Base-by-base conservation (phyloP, 2,888 invertebrate genomes). In the Ptychoptera contaminata region DNA sequence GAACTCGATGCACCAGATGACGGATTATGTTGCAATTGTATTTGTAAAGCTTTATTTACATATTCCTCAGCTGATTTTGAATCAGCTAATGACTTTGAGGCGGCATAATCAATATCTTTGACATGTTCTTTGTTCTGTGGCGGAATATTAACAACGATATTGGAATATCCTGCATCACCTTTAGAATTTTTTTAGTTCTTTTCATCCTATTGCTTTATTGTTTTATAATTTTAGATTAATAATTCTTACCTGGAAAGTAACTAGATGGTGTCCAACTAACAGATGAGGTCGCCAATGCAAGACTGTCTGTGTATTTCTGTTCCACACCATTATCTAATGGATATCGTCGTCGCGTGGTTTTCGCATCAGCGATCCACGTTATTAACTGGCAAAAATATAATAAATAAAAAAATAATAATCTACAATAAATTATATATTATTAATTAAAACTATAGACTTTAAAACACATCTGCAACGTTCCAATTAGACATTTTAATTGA, bases 41-140 rank as follows among this genome's bases (percentile, higher is more conserved):
- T 46, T 48, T 62, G 56, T 52, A 65, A 57, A 40, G 65, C 65
- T 46, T 63, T 63, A 12, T 56, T 57, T 45, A 65, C 65, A 48
- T 65, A 65, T 46, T 65, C 63, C 16, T 60, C 62, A 2, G 65
- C 65, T 9, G 64, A 58, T 47, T 58, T 56, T 2, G 59, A 53
- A 23, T 63, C 60, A 5, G 48, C 38, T 14, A 50, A 36, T 11
- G 43, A 37, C 15, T 45, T 36, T 5, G n/a, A 6, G 11, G 34
- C n/a, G 16, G 11, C 15, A 10, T 9, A 11, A 42, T 42, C 42
- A 14, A 11, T 23, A 3, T 8, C 8, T n/a, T 42, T 34, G n/a
- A 16, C 11, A 10, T n/a, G 8, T 12, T n/a, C n/a, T 35, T 23
- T 35, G 16, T 42, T 16, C 9, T 34, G 34, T 42, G 42, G 42